Evolutionary conservation across 1,140 invertebrate species (phyloP).

Genomic region (Sinella curviseta): DNA sequence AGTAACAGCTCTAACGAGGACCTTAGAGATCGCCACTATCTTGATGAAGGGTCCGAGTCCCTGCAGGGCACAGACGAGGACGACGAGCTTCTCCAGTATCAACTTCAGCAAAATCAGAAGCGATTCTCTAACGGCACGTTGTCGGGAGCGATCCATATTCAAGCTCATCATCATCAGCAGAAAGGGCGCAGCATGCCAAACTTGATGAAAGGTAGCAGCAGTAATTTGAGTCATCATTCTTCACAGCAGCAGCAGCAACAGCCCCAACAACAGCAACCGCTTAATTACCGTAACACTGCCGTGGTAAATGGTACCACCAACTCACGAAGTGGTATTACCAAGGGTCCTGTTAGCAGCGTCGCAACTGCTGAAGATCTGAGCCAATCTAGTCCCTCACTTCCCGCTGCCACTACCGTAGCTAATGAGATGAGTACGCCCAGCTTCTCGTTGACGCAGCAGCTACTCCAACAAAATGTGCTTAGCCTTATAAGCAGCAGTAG

Average conservation of each 20-base stretch:
- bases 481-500: constrained; percentile 8
- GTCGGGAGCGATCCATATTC: neutral
- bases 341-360: neutral
- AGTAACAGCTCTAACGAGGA: neutral
- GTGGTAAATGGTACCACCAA: neutral
- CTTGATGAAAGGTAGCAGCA: neutral
- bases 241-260: neutral
- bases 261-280: neutral
- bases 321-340: neutral
- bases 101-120: neutral
- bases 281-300: neutral
- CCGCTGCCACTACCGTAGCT: neutral
- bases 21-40: neutral
- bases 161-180: constrained; percentile 4
- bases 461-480: constrained; percentile 29
- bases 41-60: neutral
- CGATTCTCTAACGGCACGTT: neutral
- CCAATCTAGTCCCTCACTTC: neutral
- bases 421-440: constrained; percentile 10
- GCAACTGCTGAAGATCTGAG: neutral
- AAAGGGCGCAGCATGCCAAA: neutral
- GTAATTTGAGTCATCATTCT: neutral
- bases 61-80: neutral
- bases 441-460: constrained; percentile 35
- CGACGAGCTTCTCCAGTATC: neutral